Evolutionary conservation across 2,113 vertebrate species (phyloP), one percentile per base, ranked within the genome.

Genomic region (Dipodomys spectabilis): DNA sequence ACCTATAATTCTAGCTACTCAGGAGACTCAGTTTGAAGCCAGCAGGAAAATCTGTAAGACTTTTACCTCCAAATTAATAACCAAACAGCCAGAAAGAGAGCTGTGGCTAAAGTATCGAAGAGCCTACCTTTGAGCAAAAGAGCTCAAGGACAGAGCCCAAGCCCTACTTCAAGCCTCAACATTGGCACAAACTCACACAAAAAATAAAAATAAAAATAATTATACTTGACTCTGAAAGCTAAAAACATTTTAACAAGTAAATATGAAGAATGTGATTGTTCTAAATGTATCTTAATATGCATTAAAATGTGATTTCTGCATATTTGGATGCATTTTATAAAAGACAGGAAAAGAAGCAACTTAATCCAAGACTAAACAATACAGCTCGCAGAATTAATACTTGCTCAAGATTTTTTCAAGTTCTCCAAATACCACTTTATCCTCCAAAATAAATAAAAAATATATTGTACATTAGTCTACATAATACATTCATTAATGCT

Each of bases 331-430:
- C 64, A 67, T 18, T 93, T 35, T 53, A 67, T 18, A 62, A 39
- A 64, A 81, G 7, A 93, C 53, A 57, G 53, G 53, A 57, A 77
- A 30, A n/a, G 30, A 68, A 6, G 28, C 39, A 87, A 69, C 8
- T 93, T 83, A 88, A 68, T 68, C 30, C 67, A 95, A 86, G 16
- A 35, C 67, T 85, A 92, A 94, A 75, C 20, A 84, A 44, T 64
- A 74, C 3, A 94, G 18, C 32, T 90, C 27, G 12, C 15, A 90
- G 23, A 93, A 86, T 28, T 32, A 88, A 80, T 57, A 93, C 7
- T 25, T 83, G 35, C 5, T 71, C 45, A 77, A 30, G 13, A n/a
- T 39, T 83, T 71, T n/a, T 92, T 74, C 35, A 88, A 73, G 2
- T 92, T 78, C 39, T 83, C 62, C 53, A 89, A 91, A 89, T 10